Evolutionary conservation across 1,140 invertebrate genomes (phyloP).

Genomic region (Diplogasteroides magnus): DNA sequence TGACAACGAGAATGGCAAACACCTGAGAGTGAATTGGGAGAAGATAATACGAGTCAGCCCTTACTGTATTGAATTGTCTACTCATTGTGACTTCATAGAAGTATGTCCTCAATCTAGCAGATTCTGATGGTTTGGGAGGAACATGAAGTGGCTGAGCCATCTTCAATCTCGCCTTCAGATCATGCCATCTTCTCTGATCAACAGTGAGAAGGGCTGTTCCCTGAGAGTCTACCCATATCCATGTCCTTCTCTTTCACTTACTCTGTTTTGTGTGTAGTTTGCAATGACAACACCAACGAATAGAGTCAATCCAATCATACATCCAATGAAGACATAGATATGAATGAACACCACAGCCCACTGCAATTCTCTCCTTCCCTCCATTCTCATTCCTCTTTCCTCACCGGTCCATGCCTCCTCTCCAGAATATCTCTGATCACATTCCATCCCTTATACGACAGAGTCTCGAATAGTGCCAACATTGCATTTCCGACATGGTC

Average conservation of each 20-base stretch:
- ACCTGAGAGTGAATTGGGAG: conserved; percentile 32
- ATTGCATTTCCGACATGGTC: conserved; percentile 98
- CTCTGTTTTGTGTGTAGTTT: conserved; percentile 98
- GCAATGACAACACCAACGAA: conserved; percentile 99
- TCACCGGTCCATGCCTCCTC: conserved; percentile 83
- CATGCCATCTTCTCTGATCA: conserved; percentile 97
- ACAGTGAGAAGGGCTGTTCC: conserved; percentile 97
- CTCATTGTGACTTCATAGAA: conserved; percentile 98
- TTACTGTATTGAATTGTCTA: conserved; percentile 78
- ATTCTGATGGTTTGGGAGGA: conserved; percentile 75
- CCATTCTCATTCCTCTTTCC: conserved; percentile 50
- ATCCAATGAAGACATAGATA: conserved; percentile 97
- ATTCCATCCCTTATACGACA: conserved; percentile 98
- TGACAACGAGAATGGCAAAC: conserved; percentile 43
- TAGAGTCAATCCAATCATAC: conserved; percentile 96
- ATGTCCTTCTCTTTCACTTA: conserved; percentile 32
- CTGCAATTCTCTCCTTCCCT: conserved; percentile 15
- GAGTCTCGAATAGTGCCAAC: conserved; percentile 92
- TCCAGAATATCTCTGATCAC: conserved; percentile 96
- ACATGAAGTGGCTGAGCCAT: conserved; percentile 97
- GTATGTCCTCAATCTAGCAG: conserved; percentile 71
- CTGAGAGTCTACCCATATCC: conserved; percentile 43
- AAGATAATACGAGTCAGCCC: conserved; percentile 7
- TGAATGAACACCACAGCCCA: conserved; percentile 86
- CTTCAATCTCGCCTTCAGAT: conserved; percentile 95